Base-by-base conservation (phyloP, 2,113 vertebrate genomes). In the Nansenia antarctica region DNA sequence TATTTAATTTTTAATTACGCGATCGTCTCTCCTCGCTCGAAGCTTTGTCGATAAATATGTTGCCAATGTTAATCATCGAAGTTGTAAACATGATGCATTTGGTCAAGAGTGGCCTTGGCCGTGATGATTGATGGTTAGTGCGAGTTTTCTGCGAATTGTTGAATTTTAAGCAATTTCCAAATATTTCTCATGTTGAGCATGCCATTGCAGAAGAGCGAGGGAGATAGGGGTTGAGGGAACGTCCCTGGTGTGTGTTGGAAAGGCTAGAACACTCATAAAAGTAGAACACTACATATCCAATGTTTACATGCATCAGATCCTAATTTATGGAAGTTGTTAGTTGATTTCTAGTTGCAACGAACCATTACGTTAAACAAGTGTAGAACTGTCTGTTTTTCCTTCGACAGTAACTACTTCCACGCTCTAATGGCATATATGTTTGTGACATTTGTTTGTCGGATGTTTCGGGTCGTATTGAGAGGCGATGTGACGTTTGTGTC, bases 1-100 rank as follows among this genome's bases (percentile, higher is more conserved):
- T 65, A 83, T 89, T 88, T 88, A 68, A 87, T 82, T 74, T 73
- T 72, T 74, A 81, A 80, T 85, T 58, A 59, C 65, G 35, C 65
- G 77, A 71, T 78, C 77, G 68, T 47, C 65, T 70, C 65, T 5
- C n/a, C n/a, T 54, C 58, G 2, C 54, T 24, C 58, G 54, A 37
- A 70, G 63, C 67, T 69, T 68, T 62, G 77, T 86, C 76, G 78
- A 63, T 79, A 77, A 78, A 82, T 52, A 45, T 74, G 61, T 34
- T 39, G 72, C 65, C 14, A 42, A 71, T 47, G 35, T 60, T 15
- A 54, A 53, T n/a, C 7, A 9, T 77, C 69, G 67, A 45, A 52
- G 63, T 58, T 65, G 73, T 55, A 55, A 78, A 80, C 79, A 54
- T 59, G 64, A 61, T 58, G 84, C 81, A 72, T 67, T 82, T 66